Evolutionary conservation across 1,140 invertebrate genomes (phyloP).

Genomic region (Drosophila bipectinata): DNA sequence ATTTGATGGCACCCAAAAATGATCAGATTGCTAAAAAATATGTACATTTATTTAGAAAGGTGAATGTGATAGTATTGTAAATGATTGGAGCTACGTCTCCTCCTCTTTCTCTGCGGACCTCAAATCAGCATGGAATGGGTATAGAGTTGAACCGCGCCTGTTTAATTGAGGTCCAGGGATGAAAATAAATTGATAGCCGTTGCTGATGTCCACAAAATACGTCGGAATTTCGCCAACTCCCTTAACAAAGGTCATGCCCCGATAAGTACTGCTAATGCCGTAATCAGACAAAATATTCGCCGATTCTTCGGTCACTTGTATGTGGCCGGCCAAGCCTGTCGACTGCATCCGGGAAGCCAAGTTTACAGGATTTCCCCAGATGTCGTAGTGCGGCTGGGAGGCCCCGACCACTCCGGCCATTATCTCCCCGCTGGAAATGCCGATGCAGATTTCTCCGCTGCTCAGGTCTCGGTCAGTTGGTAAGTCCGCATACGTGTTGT

Average conservation of each 20-base stretch:
- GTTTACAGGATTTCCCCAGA: background rate
- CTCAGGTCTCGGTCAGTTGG: conserved; percentile 78
- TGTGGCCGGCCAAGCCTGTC: background rate
- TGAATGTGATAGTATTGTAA: background rate
- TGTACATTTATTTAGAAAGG: background rate
- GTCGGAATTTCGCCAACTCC: conserved; percentile 37
- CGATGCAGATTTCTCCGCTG: conserved; percentile 90
- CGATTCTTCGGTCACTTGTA: conserved; percentile 1
- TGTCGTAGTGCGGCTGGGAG: conserved; percentile 4
- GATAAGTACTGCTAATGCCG: conserved; percentile 27
- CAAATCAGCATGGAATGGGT: background rate
- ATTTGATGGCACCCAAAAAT: no score
- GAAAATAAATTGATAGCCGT: background rate
- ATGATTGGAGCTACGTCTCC: background rate
- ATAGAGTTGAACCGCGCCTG: background rate
- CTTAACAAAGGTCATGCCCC: conserved; percentile 35
- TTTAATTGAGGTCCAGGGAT: background rate
- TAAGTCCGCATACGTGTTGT: conserved; percentile 11
- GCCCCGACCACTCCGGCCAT: conserved; percentile 83
- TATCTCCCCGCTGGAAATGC: conserved; percentile 88
- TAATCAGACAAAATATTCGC: background rate
- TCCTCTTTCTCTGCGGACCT: background rate
- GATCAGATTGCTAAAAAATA: no score
- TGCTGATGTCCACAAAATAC: conserved; percentile 27
- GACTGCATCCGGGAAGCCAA: conserved; percentile 1